Conservation (phyloP, 1,140 invertebrate species). For the Eubasilissa regina region DNA sequence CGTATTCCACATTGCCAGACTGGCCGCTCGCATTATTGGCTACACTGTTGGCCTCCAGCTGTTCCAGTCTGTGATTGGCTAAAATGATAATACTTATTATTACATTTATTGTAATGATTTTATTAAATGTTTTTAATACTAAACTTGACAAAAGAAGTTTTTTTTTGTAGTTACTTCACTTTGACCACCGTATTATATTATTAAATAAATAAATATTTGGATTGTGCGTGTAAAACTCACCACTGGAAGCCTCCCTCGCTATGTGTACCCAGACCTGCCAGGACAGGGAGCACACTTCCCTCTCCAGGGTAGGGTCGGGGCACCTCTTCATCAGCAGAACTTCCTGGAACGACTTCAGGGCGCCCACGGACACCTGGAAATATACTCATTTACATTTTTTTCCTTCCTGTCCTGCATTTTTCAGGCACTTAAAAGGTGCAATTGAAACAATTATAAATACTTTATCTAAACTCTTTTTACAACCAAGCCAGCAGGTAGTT, state of each 20-base stretch:
- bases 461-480: no score
- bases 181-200: no score
- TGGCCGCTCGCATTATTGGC: background rate
- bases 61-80: slow-evolving; percentile 11
- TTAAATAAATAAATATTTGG: no score
- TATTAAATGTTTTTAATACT: no score
- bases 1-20: slow-evolving; percentile 72
- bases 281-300: slow-evolving; percentile 66
- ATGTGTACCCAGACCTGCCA: slow-evolving; percentile 69
- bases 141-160: no score
- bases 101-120: background rate
- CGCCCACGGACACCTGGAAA: slow-evolving; percentile 88
- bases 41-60: background rate
- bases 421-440: no score
- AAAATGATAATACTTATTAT: background rate
- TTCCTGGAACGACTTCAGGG: slow-evolving; percentile 96
- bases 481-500: no score
- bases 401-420: no score
- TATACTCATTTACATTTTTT: background rate
- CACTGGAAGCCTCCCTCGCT: slow-evolving; percentile 60
- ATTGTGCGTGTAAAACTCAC: slow-evolving; percentile 1
- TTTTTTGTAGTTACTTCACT: no score
- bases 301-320: slow-evolving; percentile 57
- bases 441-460: no score
- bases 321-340: slow-evolving; percentile 76